Evolutionary conservation across 2,797 vertebrate species (phyloP).

Genomic region (Falco concolor): DNA sequence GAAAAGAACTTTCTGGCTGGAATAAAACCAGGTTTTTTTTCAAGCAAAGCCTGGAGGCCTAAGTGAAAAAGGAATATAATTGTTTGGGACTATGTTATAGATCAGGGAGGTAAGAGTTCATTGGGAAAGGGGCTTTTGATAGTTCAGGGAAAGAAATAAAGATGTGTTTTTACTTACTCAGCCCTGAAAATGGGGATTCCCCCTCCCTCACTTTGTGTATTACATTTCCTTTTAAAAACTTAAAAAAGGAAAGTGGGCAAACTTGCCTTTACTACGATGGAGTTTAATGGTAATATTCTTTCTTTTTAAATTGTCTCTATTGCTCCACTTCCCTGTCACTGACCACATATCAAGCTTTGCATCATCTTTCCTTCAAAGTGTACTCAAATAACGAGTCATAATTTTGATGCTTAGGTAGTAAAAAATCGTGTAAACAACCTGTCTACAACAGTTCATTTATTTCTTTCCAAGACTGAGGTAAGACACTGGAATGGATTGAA

Average conservation of each 20-base stretch:
- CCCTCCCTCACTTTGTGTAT: too few species aligned
- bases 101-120: neutral
- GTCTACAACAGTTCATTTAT: neutral
- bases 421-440: neutral
- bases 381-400: neutral
- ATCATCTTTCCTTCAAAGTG: neutral
- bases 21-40: neutral
- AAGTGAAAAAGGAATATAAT: neutral
- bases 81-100: neutral
- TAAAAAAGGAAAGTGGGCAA: neutral
- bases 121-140: neutral
- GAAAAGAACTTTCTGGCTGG: neutral
- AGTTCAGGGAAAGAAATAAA: neutral
- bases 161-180: neutral
- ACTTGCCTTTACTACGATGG: neutral
- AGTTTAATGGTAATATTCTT: neutral
- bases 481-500: neutral
- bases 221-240: neutral
- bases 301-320: neutral
- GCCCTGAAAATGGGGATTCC: neutral
- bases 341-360: neutral
- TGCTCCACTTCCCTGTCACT: neutral
- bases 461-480: neutral
- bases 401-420: neutral
- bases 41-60: neutral